Evolutionary conservation across 1,140 invertebrate species (phyloP), one percentile per base, ranked within the genome.

Genomic region (Meloidogyne hapla): DNA sequence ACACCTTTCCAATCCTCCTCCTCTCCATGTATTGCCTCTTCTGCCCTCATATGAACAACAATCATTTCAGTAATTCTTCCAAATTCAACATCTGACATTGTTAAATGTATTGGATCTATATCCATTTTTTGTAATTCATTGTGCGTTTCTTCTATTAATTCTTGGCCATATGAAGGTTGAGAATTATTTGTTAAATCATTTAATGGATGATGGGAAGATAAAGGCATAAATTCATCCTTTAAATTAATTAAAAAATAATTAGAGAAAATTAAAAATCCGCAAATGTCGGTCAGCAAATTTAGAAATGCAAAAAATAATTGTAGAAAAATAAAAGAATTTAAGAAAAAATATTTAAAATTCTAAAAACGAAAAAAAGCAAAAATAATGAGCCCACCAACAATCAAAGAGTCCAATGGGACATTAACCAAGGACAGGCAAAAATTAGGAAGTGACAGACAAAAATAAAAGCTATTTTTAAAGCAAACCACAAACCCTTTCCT

Each of bases 31-130:
- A 75, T 91, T 0, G 89, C 89, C 88, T 98, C 95, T 84, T 93
- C 91, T 83, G 90, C 91, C 80, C 93, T 91, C 91, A 99, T 93
- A 85, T 94, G 92, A 63, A 93, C 89, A 3, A 97, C 91, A 61
- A 99, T 89, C 90, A 97, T 92, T 83, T 96, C 95, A 56, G 94
- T 93, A 33, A 99, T 89, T 75, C 91, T 91, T 87, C 94, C 95
- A 88, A 98, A 99, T 66, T 96, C 92, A 79, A 98, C 95, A 87
- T 94, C 98, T 0, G 93, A 92, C n/a, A 98, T 87, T 25, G 92
- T 94, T 33, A 96, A 88, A 77, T 94, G 93, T 87, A 88, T 84
- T 42, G 80, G 64, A 26, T 71, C 26, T 15, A 23, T 38, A 61
- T 80, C 69, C 28, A 75, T 72, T 61, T 56, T 63, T 56, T 45